These are phyloP conservation scores for Podarcis raffonei DNA, from an alignment of 2,113 vertebrate species.

Conservation along the genomic window DNA sequence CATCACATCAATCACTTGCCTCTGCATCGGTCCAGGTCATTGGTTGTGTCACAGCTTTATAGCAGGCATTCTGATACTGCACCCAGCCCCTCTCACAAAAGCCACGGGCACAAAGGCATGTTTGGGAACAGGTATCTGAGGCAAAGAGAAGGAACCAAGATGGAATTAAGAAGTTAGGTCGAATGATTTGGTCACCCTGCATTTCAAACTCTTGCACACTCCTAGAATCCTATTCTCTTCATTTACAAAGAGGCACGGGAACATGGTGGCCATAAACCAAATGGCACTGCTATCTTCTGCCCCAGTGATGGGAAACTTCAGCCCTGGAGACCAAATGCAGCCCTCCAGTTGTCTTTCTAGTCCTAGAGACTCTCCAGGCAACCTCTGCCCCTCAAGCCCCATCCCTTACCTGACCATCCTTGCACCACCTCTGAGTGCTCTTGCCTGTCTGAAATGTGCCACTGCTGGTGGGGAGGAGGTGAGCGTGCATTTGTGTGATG, in stretches of 20 bases:
- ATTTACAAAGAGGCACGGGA: not conserved
- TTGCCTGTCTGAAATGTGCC: too few species aligned
- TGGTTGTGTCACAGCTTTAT: not conserved
- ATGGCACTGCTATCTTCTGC: too few species aligned
- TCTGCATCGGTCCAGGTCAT: constrained; percentile 1
- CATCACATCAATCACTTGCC: not conserved
- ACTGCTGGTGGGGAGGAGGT: too few species aligned
- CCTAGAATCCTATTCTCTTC: not conserved
- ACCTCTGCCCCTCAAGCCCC: too few species aligned
- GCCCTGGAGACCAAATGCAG: too few species aligned
- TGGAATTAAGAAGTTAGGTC: not conserved
- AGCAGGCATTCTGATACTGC: constrained; percentile 9
- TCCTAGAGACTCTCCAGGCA: too few species aligned
- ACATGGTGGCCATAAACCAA: too few species aligned
- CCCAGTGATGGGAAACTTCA: too few species aligned
- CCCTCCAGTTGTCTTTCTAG: too few species aligned
- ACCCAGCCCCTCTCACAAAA: not conserved
- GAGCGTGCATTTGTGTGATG: too few species aligned
- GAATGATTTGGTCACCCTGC: not conserved
- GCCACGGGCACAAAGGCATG: not conserved
- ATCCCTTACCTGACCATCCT: too few species aligned
- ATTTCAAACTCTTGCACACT: not conserved
- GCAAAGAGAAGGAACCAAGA: not conserved
- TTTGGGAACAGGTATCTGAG: constrained; percentile 2
- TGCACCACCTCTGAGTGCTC: too few species aligned